Conservation (phyloP, 2,888 invertebrate species). For the Folsomia candida region DNA sequence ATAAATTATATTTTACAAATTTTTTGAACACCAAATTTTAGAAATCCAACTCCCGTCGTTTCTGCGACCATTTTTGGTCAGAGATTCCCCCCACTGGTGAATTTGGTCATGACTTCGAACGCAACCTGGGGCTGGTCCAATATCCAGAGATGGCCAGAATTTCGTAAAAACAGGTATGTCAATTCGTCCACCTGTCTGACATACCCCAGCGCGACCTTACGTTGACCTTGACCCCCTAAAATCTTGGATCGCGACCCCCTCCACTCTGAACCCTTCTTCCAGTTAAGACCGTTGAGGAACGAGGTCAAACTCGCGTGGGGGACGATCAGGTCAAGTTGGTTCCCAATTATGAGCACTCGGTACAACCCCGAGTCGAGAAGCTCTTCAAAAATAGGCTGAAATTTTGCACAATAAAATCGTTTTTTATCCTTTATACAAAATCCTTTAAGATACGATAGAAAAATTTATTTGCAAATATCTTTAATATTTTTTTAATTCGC, state of each 20-base stretch:
- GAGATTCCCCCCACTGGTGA: too few relatives aligned
- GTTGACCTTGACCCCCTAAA: constrained; percentile 64
- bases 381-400: constrained; percentile 62
- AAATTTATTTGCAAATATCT: too few relatives aligned
- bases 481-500: too few relatives aligned
- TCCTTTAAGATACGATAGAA: too few relatives aligned
- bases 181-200: constrained; percentile 68
- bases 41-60: too few relatives aligned
- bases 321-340: constrained; percentile 86
- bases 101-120: constrained; percentile 68
- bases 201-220: constrained; percentile 69
- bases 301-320: constrained; percentile 81
- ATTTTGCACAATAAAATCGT: too few relatives aligned
- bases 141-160: constrained; percentile 81
- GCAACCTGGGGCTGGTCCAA: constrained; percentile 76
- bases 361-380: constrained; percentile 61
- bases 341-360: constrained; percentile 77
- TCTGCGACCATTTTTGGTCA: too few relatives aligned
- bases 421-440: too few relatives aligned
- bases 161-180: constrained; percentile 69
- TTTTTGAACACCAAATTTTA: too few relatives aligned
- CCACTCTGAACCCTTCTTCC: constrained; percentile 66
- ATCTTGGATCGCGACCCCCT: constrained; percentile 64
- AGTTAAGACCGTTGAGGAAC: constrained; percentile 70
- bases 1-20: too few relatives aligned